Evolutionary conservation across 2,888 invertebrate species (phyloP), one percentile per base, ranked within the genome.

Genomic region (Scrobipalpa atriplicella): DNA sequence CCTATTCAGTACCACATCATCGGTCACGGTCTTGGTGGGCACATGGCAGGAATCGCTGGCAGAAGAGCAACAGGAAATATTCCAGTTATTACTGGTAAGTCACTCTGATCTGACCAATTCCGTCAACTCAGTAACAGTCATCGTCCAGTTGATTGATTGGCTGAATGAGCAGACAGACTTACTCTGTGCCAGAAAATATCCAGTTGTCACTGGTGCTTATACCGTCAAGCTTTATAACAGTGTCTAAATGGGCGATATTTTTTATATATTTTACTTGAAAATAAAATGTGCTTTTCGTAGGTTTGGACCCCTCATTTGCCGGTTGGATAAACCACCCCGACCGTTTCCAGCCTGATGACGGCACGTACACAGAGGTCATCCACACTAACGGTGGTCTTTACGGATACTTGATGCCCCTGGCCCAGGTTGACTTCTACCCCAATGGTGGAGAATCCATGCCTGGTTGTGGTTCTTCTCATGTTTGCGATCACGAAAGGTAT

Each of bases 361-460:
- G 68, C 0, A 39, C 36, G 0, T 72, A 74, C 68, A 73, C 72
- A 3, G 74, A 75, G 64, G 74, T 73, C 0, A 71, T 76, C 13
- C 76, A 74, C 64, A 76, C 76, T 0, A 72, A 71, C 64, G 71
- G 68, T 56, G 72, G 70, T 11, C 64, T 67, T 6, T 38, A 65
- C 16, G 76, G 75, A 0, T 73, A 70, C 29, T n/a, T 71, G 43
- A 58, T 21, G 7, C 69, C 71, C 1, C 51, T 75, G 39, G 76
- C 69, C 0, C 66, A 73, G 5, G 72, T 69, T 1, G 74, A 76
- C 69, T 73, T 76, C 58, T 74, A 76, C 65, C 75, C 76, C 43
- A 76, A 76, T 41, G 73, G 76, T 0, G 76, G 75, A 0, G 63
- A 68, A 13, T 67, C 69, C 52, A 74, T 73, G 74, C 71, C 74